Conservation (phyloP, 2,797 vertebrate species). For the Siniperca scherzeri region DNA sequence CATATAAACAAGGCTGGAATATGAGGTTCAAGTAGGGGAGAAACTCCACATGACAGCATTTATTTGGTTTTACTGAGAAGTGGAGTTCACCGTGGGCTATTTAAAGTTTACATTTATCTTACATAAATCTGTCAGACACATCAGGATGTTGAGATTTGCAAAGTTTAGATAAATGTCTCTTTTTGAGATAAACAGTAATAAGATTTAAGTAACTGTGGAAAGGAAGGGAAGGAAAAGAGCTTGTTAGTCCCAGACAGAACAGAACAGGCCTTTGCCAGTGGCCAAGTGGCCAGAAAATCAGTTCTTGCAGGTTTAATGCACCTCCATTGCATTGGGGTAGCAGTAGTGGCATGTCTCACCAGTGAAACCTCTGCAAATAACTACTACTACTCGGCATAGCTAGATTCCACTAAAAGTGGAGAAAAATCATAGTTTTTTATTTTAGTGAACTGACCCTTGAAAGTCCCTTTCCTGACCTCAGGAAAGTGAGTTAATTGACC, state of each 20-base stretch:
- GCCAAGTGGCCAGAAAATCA: background rate
- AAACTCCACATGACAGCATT: constrained; percentile 34
- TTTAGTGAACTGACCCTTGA: background rate
- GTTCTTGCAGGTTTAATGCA: background rate
- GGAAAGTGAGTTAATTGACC: background rate
- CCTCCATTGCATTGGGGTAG: background rate
- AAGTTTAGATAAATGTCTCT: constrained; percentile 44
- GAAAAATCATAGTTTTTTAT: background rate
- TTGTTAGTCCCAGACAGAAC: constrained; percentile 25
- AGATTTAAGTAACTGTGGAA: constrained; percentile 53
- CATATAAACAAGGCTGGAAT: constrained; percentile 25
- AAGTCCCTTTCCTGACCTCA: background rate
- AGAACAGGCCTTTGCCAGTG: constrained; percentile 30
- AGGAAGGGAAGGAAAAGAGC: constrained; percentile 40
- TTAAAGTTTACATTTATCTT: constrained; percentile 39
- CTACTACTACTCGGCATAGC: background rate
- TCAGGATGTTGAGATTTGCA: constrained; percentile 32
- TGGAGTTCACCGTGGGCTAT: constrained; percentile 16
- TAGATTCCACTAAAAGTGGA: background rate
- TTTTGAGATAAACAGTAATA: constrained; percentile 33
- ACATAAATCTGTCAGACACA: constrained; percentile 29
- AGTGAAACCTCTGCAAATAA: background rate
- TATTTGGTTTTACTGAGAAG: constrained; percentile 37
- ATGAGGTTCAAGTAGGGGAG: constrained; percentile 13
- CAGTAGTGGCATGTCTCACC: background rate